Base-by-base conservation (phyloP, 2,113 vertebrate species). In the Periophthalmus modestus region DNA sequence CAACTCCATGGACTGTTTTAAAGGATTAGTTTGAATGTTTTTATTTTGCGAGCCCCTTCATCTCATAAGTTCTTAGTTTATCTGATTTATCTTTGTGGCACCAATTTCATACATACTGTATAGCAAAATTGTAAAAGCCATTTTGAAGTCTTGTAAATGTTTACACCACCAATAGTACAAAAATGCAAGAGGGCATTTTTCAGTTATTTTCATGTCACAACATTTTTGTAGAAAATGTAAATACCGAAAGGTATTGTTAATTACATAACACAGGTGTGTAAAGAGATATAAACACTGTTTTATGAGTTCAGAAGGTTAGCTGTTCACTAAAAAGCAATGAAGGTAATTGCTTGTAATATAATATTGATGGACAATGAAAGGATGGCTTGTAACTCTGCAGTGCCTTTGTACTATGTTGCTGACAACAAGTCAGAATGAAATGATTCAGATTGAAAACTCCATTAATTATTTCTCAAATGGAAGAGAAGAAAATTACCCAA, bases 201-300 rank as follows among this genome's bases (percentile, higher is more conserved):
- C 14, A 16, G 15, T 50, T 52, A 19, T 57, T 57, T 23, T 23
- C 16, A 23, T 57, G 52, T 9, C 19, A 18, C 7, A n/a, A n/a
- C 19, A 54, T 10, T 21, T 12, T 21, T n/a, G 2, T 57, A 66
- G 66, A 66, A 66, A 23, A 61, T 14, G 50, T 46, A 34, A 28
- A 43, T 36, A 18, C 19, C 39, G 57, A 6, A 63, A 48, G 2
- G 14, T 7, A 66, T 28, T 23, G 5, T 62, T 66, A 43, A 74
- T 86, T 80, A 74, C 54, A 68, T 73, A 84, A 82, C n/a, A 54
- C 14, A 71, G 23, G 66, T 50, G 43, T 39, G 43, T 39, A 10
- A 48, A 71, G 33, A 36, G 4, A 28, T 33, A 19, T 10, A 63
- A 19, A 34, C 6, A 19, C 18, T 66, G 5, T 72, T 81, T 39